Base-by-base conservation (phyloP, 2,888 invertebrate genomes). In the Spodoptera littoralis region DNA sequence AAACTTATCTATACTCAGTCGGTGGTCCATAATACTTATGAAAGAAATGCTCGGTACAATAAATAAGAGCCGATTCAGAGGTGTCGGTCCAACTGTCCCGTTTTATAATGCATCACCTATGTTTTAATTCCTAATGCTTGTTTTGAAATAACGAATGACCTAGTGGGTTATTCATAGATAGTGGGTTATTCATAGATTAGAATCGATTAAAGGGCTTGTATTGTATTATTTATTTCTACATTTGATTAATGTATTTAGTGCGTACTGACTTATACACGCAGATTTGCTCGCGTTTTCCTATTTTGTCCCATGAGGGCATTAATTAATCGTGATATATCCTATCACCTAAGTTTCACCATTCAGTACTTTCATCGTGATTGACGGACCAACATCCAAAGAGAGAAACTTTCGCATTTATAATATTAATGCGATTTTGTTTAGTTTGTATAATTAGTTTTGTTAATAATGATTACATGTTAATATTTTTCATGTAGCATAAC, bases 1-100 rank as follows among this genome's bases (percentile, higher is more conserved):
- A 66, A 46, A 81, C 76, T 75, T 52, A 78, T 76, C 83, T 76
- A 74, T 55, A 77, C 84, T 70, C 84, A 43, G 84, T 83, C 84
- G 90, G 90, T 90, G 90, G 90, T 90, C 90, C 81, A 62, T 70
- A 66, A 76, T 83, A 82, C 84, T 81, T 85, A 83, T 74, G 80
- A 85, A 81, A 86, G 83, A 85, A 87, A 84, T 80, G 80, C 79
- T 82, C 83, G 77, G 83, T 88, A 87, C 86, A 80, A 88, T 89
- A 89, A 87, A 88, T 89, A 88, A 86, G 81, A 68, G 70, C 84
- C 73, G 73, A 86, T 85, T 87, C 84, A 86, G 84, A 88, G 86
- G 90, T 88, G 89, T 85, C 84, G 70, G 80, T 43, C 86, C 87
- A 36, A 86, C 87, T 83, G 83, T 81, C 84, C 84, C 88, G 80